Evolutionary conservation across 2,888 invertebrate species (phyloP), one percentile per base, ranked within the genome.

Genomic region (Pardosa pseudoannulata): DNA sequence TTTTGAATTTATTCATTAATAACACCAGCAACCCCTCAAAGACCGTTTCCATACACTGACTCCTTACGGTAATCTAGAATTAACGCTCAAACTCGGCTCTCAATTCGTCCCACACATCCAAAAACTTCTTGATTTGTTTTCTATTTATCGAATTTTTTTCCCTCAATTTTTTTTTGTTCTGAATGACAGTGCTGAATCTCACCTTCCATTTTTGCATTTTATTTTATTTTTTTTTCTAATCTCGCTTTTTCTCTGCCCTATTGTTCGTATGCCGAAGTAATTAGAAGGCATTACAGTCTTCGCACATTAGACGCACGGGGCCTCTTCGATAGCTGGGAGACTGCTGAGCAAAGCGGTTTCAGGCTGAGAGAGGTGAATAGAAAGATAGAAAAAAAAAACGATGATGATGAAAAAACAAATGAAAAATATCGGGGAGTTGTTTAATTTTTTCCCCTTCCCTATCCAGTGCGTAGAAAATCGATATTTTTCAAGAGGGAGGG

Each of bases 301-400:
- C 56, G 56, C 56, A 56, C 56, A 56, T 56, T 56, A 56, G 76
- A 67, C 56, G 79, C 28, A 79, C 79, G 67, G 67, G n/a, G n/a
- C 32, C 29, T 62, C 70, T 28, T 70, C 79, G 85, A 86, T 86
- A 79, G 85, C 79, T 74, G 31, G 62, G 68, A 73, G 79, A 86
- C 74, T 86, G 85, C 85, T 86, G 85, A 86, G 85, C 79, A 56
- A 85, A 85, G 83, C 83, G 83, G 83, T 85, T 85, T 83, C 72
- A 76, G 82, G 70, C 27, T 41, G 73, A 56, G 68, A 67, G 39
- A 39, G 9, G 32, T 41, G 71, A 23, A 31, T 41, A 64, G 29
- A 36, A 23, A 39, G 31, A 7, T 19, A 39, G 62, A 32, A 28
- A 72, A 41, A 70, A 70, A 65, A 72, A 71, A 72, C 64, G 41